Evolutionary conservation across 2,888 invertebrate genomes (phyloP), one percentile per base, ranked within the genome.

Genomic region (Osmoderma eremita): DNA sequence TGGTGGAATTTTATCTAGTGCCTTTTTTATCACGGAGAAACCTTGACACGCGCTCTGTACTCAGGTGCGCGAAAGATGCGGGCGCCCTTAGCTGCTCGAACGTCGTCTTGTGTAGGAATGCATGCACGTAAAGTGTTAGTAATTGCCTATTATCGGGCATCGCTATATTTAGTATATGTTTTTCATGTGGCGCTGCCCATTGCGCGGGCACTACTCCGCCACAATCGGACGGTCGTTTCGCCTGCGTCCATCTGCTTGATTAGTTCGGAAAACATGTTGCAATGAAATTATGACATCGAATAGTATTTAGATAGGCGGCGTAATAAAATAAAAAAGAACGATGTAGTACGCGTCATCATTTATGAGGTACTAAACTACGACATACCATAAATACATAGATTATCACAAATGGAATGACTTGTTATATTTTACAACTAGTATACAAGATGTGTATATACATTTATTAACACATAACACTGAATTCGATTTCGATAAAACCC

Each of bases 51-150:
- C 70, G 70, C 70, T 65, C 61, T 61, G 64, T 66, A 62, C 65
- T 72, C 72, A 72, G 72, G 72, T 70, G 72, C 68, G 65, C 69
- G 49, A 65, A 69, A 53, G 63, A 72, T 72, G 72, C 72, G 72
- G 72, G 72, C 68, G 72, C 72, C 72, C 72, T 63, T 68, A 72
- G 67, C 68, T 71, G 30, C 49, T 30, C 39, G 36, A 62, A 69
- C 67, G 54, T 62, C 67, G 65, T 65, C 61, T 51, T 63, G 50
- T 64, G 62, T 49, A 65, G 67, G 70, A 66, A 67, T 68, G 61
- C 67, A 64, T 65, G 68, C 64, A 65, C 63, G 68, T 70, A 70
- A 70, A 70, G 70, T 70, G 70, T 70, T 65, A 50, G 68, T 67
- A 70, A 70, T 68, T 69, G 67, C 56, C 69, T 53, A 69, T 69